phyloP scores from a whole-genome alignment of 1,140 invertebrate genomes.

The Zaprionus nigranus region DNA sequence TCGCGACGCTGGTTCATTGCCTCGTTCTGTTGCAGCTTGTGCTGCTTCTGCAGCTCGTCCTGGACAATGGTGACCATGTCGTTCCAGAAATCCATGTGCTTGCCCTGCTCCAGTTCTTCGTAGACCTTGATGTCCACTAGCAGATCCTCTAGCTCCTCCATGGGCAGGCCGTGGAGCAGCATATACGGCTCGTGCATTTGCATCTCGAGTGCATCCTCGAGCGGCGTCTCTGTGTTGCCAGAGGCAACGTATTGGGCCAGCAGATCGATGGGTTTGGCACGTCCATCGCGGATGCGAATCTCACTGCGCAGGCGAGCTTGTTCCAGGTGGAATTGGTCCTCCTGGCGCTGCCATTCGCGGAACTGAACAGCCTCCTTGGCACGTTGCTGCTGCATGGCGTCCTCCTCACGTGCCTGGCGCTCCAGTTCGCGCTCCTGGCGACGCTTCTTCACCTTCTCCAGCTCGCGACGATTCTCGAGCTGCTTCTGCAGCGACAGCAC shows the following conservation, averaged over 20 bases:
- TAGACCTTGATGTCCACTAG: slow-evolving; percentile 98
- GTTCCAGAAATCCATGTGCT: slow-evolving; percentile 97
- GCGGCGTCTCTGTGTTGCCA: slow-evolving; percentile 94
- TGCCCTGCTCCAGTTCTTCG: slow-evolving; percentile 93
- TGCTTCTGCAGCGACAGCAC: slow-evolving; percentile 93
- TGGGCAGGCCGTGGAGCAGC: slow-evolving; percentile 95
- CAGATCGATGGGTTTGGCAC: slow-evolving; percentile 99
- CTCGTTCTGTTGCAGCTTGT: slow-evolving; percentile 88
- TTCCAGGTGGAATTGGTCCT: slow-evolving; percentile 96
- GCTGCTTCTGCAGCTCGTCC: slow-evolving; percentile 96
- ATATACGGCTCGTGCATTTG: slow-evolving; percentile 99
- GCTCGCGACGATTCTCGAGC: slow-evolving; percentile 94
- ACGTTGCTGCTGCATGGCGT: slow-evolving; percentile 93
- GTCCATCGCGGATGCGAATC: slow-evolving; percentile 97
- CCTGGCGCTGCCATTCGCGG: slow-evolving; percentile 96
- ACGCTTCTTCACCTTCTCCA: slow-evolving; percentile 97
- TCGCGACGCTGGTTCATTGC: slow-evolving; percentile 91
- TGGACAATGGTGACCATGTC: slow-evolving; percentile 98
- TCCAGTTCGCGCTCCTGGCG: slow-evolving; percentile 95
- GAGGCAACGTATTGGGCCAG: slow-evolving; percentile 97
- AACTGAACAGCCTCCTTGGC: slow-evolving; percentile 98
- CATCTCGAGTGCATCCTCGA: slow-evolving; percentile 97
- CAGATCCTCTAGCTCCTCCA: slow-evolving; percentile 98
- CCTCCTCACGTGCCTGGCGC: slow-evolving; percentile 94
- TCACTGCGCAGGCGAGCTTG: slow-evolving; percentile 95